Conservation (phyloP, 2,113 vertebrate species). For the Alaudala cheleensis region DNA sequence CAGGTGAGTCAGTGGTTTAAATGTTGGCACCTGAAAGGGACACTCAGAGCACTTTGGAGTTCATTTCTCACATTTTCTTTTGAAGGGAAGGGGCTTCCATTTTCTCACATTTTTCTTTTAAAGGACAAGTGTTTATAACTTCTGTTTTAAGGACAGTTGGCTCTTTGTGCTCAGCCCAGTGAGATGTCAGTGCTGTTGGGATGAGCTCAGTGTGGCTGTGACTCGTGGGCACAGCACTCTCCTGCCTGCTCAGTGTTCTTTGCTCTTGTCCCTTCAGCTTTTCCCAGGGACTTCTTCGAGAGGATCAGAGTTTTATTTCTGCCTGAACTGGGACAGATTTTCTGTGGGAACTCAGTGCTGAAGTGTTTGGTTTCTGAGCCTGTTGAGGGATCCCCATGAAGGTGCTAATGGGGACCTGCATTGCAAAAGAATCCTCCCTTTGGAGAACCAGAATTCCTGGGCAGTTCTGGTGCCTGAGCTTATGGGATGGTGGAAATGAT, state of each 20-base stretch:
- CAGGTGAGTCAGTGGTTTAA: not conserved
- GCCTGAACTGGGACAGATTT: not conserved
- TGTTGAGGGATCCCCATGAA: not conserved
- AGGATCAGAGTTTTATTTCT: not conserved
- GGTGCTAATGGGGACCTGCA: not conserved
- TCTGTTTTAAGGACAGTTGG: not conserved
- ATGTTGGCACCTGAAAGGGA: not conserved
- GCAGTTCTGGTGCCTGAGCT: not conserved
- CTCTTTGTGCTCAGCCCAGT: not conserved
- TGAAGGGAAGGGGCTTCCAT: not conserved
- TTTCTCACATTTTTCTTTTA: not conserved
- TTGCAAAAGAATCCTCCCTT: not conserved
- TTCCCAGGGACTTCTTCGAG: not conserved
- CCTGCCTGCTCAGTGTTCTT: not conserved
- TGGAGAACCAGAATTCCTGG: not conserved
- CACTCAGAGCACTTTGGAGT: not conserved
- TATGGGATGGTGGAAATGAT: accelerated
- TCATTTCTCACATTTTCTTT: not conserved
- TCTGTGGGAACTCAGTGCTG: not conserved
- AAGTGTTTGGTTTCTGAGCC: not conserved
- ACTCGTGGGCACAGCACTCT: not conserved
- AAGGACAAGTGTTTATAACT: not conserved
- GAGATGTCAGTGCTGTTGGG: not conserved
- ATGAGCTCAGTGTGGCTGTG: not conserved
- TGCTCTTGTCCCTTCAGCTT: not conserved